phyloP scores from a whole-genome alignment of 2,797 vertebrate species.

The Ceryle rudis region DNA sequence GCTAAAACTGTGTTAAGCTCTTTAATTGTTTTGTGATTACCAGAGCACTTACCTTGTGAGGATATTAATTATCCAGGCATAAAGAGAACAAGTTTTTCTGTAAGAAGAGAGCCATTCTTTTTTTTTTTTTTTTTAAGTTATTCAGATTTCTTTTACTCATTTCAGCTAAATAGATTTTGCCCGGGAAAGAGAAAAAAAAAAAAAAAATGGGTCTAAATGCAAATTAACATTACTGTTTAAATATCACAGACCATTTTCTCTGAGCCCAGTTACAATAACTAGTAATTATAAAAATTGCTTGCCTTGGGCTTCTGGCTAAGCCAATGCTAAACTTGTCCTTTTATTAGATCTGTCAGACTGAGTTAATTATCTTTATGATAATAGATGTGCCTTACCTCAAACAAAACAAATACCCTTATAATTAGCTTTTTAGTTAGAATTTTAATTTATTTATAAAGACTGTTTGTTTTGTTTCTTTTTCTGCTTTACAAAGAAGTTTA shows the following conservation, averaged over 20 bases:
- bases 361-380: slow-evolving; percentile 91
- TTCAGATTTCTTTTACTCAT: slow-evolving; percentile 75
- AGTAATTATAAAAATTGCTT: slow-evolving; percentile 90
- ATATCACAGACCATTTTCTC: slow-evolving; percentile 87
- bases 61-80: slow-evolving; percentile 63
- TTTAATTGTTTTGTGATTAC: slow-evolving; percentile 69
- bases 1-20: slow-evolving; percentile 38
- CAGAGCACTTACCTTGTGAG: slow-evolving; percentile 57
- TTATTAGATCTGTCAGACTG: slow-evolving; percentile 88
- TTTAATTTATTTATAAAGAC: slow-evolving; percentile 87
- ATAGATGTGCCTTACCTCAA: slow-evolving; percentile 88
- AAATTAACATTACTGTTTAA: slow-evolving; percentile 86
- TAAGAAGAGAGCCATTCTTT: slow-evolving; percentile 15
- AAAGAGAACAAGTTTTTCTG: slow-evolving; percentile 51
- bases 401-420: slow-evolving; percentile 89
- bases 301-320: slow-evolving; percentile 86
- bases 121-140: slow-evolving; percentile 49
- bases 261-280: slow-evolving; percentile 88
- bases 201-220: slow-evolving; percentile 81
- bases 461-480: slow-evolving; percentile 79
- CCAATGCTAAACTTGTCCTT: slow-evolving; percentile 86
- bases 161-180: slow-evolving; percentile 77
- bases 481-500: slow-evolving; percentile 53
- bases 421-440: slow-evolving; percentile 87
- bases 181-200: slow-evolving; percentile 58